A percentile compares a stretch with the other conserved stretches of the same genome.
These are phyloP conservation scores for Macrotis lagotis DNA, from an alignment of 2,113 vertebrate genomes.

Conservation along the genomic window DNA sequence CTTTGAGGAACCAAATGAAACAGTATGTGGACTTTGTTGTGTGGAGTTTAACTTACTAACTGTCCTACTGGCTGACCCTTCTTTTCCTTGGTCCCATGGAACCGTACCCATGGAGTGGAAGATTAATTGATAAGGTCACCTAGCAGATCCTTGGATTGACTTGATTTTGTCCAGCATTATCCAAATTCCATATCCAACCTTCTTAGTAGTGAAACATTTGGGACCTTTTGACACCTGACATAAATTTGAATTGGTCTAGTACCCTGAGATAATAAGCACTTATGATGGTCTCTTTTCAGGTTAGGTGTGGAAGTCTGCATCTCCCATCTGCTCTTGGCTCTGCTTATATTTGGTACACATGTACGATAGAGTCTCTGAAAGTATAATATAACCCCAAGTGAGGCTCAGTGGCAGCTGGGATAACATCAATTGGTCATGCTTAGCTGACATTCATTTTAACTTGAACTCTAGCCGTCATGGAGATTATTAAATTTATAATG, in stretches of 20 bases:
- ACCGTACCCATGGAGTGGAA: constrained; percentile 56
- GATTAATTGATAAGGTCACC: constrained; percentile 67
- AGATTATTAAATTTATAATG: constrained; percentile 91
- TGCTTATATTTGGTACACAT: constrained; percentile 79
- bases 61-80: constrained; percentile 55
- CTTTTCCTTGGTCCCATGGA: constrained; percentile 49
- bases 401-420: constrained; percentile 86
- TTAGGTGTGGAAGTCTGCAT: constrained; percentile 81
- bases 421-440: constrained; percentile 90
- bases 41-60: constrained; percentile 70
- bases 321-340: constrained; percentile 88
- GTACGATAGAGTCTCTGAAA: constrained; percentile 80
- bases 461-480: constrained; percentile 88
- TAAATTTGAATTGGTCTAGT: constrained; percentile 81
- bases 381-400: constrained; percentile 85
- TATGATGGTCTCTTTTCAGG: constrained; percentile 78
- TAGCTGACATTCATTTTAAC: constrained; percentile 89
- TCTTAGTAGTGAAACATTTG: constrained; percentile 73
- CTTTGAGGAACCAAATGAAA: constrained; percentile 31
- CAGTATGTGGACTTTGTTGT: constrained; percentile 69
- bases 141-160: constrained; percentile 68
- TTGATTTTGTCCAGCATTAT: constrained; percentile 62
- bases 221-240: constrained; percentile 70
- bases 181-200: constrained; percentile 43
- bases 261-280: constrained; percentile 84